Percentiles rank a stretch among this genome's conserved stretches.
These are phyloP conservation scores for Dryobota labecula DNA, from an alignment of 2,888 invertebrate genomes.

Conservation along the genomic window DNA sequence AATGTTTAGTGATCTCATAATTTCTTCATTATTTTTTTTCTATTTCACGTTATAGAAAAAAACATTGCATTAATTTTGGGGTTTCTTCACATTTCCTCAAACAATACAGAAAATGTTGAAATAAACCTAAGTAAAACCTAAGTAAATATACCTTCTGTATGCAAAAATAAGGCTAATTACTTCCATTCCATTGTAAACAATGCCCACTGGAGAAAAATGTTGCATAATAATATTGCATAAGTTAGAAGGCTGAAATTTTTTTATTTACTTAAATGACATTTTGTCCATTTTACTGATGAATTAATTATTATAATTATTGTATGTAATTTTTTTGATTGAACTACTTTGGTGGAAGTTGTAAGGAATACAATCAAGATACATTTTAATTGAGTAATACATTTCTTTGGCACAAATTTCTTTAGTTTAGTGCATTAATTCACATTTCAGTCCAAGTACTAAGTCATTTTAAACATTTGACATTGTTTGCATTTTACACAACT, in stretches of 20 bases:
- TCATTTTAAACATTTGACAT: slow-evolving; percentile 41
- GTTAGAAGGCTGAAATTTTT: slow-evolving; percentile 73
- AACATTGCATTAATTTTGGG: slow-evolving; percentile 63
- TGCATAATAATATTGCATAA: slow-evolving; percentile 70
- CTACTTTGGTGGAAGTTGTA: slow-evolving; percentile 32
- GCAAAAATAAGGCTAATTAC: slow-evolving; percentile 66
- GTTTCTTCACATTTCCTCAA: slow-evolving; percentile 67
- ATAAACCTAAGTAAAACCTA: slow-evolving; percentile 63
- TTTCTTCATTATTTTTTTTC: slow-evolving; percentile 80
- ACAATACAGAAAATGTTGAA: slow-evolving; percentile 66
- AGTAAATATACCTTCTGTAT: slow-evolving; percentile 61
- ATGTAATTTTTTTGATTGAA: slow-evolving; percentile 51
- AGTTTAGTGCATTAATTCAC: slow-evolving; percentile 55
- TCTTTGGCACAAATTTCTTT: slow-evolving; percentile 71
- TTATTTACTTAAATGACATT: slow-evolving; percentile 71
- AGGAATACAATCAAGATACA: slow-evolving; percentile 52
- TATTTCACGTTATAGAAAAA: slow-evolving; percentile 69
- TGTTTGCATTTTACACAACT: slow-evolving; percentile 51
- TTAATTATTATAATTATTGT: slow-evolving; percentile 60
- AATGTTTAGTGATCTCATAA: slow-evolving; percentile 87
- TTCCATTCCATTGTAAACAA: slow-evolving; percentile 70
- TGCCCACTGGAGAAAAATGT: slow-evolving; percentile 66
- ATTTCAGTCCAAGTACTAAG: slow-evolving; percentile 38
- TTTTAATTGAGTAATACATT: slow-evolving; percentile 50
- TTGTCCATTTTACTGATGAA: slow-evolving; percentile 65